Evolutionary conservation across 2,888 invertebrate genomes (phyloP), one percentile per base, ranked within the genome.

Genomic region (Atrina japonica): DNA sequence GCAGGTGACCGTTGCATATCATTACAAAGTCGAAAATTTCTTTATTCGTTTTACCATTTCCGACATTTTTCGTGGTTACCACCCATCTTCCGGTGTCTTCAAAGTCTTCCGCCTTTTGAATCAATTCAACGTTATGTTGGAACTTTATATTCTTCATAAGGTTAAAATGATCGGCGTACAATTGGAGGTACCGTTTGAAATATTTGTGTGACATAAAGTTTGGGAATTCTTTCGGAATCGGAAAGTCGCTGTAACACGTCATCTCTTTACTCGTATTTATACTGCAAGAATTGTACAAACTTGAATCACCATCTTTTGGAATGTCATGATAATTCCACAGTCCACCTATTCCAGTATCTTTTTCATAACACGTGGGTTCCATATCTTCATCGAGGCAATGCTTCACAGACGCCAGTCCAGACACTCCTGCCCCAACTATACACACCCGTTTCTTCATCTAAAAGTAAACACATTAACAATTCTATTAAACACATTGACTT

Each of bases 1-100:
- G 74, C n/a, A 78, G 71, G 66, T 87, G 87, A 11, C 88, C 88
- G 18, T 83, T 84, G 30, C 85, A 85, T 16, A 86, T 77, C 70
- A 88, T 72, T 2, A 88, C 83, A 23, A 76, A 83, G 61, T 85
- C 84, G 50, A 78, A 83, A 29, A 75, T 71, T 49, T 83, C 82
- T 50, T 53, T 75, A 6, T 52, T 49, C 3, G 60, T 66, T 29
- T 72, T 76, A 9, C 66, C 73, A 6, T 69, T 88, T 80, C 52
- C 75, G 64, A 74, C 71, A 69, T 84, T 80, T 59, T 78, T 73
- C 7, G 81, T 75, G 23, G 80, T 77, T 0, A 88, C 77, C 3
- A 77, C 68, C 88, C 88, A 88, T 64, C 80, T 75, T 1, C 88
- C 88, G 21, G 77, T 85, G 3, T 81, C 72, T 2, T 77, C 80